Conservation (phyloP, 2,888 invertebrate genomes). For the Andrena trimmerana region DNA sequence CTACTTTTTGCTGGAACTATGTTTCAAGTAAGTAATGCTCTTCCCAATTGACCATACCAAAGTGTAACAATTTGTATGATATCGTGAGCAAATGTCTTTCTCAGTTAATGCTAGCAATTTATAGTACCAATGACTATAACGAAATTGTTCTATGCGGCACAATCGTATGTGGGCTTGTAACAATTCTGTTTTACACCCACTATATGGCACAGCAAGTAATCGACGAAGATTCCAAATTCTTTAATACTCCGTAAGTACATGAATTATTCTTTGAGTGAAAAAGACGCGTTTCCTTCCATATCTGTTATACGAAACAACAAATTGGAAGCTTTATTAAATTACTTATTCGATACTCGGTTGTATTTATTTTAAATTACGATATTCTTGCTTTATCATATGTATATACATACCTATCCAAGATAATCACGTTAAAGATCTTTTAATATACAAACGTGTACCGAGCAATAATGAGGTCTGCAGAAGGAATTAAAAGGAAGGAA, state of each 20-base stretch:
- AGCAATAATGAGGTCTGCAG: too few species aligned
- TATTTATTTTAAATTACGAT: too few species aligned
- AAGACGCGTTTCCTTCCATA: too few species aligned
- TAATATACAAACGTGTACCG: too few species aligned
- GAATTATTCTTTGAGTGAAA: background rate
- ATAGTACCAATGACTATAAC: background rate
- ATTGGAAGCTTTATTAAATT: too few species aligned
- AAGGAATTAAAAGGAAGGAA: too few species aligned
- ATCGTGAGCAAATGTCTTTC: background rate
- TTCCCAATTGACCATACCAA: background rate
- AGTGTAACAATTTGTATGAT: background rate
- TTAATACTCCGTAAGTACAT: slow-evolving; percentile 1
- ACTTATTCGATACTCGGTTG: too few species aligned
- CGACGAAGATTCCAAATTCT: background rate
- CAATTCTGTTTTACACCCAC: background rate
- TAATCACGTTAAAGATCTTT: too few species aligned
- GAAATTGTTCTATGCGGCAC: background rate
- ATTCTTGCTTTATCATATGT: too few species aligned
- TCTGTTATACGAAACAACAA: too few species aligned
- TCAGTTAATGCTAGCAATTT: background rate
- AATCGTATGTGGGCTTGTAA: background rate
- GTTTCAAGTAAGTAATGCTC: background rate
- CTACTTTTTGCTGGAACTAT: background rate
- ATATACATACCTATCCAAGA: too few species aligned
- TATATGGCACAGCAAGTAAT: background rate